Conservation (phyloP, 1,140 invertebrate genomes). For the Musca vetustissima region DNA sequence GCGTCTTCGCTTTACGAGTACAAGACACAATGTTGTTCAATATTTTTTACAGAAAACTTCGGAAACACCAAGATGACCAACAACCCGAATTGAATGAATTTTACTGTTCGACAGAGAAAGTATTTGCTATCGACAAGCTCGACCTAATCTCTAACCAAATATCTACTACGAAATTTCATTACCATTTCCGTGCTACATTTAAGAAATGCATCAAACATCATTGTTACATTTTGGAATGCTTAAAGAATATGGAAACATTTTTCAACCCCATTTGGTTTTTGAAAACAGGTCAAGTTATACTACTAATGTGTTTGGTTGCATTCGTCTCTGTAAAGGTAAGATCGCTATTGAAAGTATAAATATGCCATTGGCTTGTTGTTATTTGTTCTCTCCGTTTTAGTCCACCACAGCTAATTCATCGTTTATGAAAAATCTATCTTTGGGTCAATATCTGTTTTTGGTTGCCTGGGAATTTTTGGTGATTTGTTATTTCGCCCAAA, state of each 20-base stretch:
- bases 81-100: conserved; percentile 40
- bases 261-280: conserved; percentile 49
- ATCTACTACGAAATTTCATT: background rate
- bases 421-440: conserved; percentile 40
- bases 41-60: conserved; percentile 7
- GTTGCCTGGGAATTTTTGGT: conserved; percentile 45
- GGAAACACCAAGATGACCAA: background rate
- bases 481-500: conserved; percentile 49
- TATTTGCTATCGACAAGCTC: background rate
- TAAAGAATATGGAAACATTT: conserved; percentile 42
- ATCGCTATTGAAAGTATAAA: no score
- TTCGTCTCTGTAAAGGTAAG: conserved; percentile 46
- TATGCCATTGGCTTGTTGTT: no score
- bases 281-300: conserved; percentile 44
- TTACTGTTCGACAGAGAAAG: conserved; percentile 29
- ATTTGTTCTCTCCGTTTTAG: background rate
- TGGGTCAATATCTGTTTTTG: conserved; percentile 44
- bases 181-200: conserved; percentile 34
- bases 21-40: no score
- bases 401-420: conserved; percentile 42
- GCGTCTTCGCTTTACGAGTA: no score
- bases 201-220: conserved; percentile 37
- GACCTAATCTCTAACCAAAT: no score
- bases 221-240: conserved; percentile 34
- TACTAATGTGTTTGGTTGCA: conserved; percentile 44